These are phyloP conservation scores for Eudasyphora cyanicolor DNA, from an alignment of 2,888 invertebrate species.

Conservation along the genomic window DNA sequence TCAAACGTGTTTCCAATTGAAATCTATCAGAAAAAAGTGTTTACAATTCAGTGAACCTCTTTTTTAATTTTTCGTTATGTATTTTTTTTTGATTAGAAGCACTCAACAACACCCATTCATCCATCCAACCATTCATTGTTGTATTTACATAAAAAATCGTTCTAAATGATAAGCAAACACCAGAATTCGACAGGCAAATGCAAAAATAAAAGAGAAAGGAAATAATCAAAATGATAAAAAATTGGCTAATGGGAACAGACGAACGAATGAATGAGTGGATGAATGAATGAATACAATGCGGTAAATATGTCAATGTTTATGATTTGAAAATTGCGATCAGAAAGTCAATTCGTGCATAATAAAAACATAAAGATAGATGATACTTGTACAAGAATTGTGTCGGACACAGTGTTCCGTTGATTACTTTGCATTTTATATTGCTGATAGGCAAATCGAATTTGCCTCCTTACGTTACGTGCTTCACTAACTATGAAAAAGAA, in stretches of 20 bases:
- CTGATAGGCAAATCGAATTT: no score
- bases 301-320: conserved; percentile 32
- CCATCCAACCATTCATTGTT: background rate
- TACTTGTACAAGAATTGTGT: background rate
- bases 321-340: conserved; percentile 32
- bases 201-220: background rate
- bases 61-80: background rate
- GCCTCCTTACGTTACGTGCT: no score
- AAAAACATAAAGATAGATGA: background rate
- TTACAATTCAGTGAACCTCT: conserved; percentile 21
- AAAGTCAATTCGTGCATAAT: conserved; percentile 9
- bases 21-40: background rate
- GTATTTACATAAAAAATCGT: conserved; percentile 15
- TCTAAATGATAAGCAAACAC: conserved; percentile 28
- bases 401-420: no score
- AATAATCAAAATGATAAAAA: background rate
- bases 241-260: background rate
- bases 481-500: no score
- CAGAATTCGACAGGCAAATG: background rate
- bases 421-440: no score
- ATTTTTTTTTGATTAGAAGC: conserved; percentile 29
- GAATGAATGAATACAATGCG: conserved; percentile 6
- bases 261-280: background rate
- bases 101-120: no score
- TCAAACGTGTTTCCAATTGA: conserved; percentile 28